Evolutionary conservation across 2,113 vertebrate genomes (phyloP).

Genomic region (Sander vitreus): DNA sequence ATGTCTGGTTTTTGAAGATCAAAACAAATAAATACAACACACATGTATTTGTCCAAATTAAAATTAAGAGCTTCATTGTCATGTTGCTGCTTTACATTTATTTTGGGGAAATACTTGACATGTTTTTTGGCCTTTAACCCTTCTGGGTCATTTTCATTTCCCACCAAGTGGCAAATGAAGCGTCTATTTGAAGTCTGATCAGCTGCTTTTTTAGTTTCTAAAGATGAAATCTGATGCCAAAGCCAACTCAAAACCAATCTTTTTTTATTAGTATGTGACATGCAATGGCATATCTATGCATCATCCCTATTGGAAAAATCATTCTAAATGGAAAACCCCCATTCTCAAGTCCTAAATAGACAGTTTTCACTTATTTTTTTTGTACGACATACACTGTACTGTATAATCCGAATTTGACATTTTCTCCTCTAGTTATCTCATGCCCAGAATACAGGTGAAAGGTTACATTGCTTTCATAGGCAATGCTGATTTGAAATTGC

Average conservation of each 20-base stretch:
- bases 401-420: conserved; percentile 58
- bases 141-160: conserved; percentile 92
- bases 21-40: conserved; percentile 39
- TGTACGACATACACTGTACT: neutral
- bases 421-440: conserved; percentile 58
- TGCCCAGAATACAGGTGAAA: conserved; percentile 73
- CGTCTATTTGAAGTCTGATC: conserved; percentile 80
- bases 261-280: neutral
- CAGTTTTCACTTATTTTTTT: neutral
- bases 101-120: conserved; percentile 83
- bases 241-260: neutral
- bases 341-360: neutral
- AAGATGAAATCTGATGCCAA: conserved; percentile 16
- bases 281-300: neutral
- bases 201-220: conserved; percentile 79
- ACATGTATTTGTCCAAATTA: conserved; percentile 12
- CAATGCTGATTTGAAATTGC: conserved; percentile 84
- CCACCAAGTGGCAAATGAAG: conserved; percentile 91
- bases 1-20: conserved; percentile 24
- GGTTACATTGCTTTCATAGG: conserved; percentile 75
- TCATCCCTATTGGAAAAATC: neutral
- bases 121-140: conserved; percentile 87
- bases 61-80: conserved; percentile 56
- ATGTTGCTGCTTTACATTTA: conserved; percentile 81
- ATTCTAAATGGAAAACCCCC: neutral